Evolutionary conservation across 1,140 invertebrate genomes (phyloP).

Genomic region (Calephelis virginiensis): DNA sequence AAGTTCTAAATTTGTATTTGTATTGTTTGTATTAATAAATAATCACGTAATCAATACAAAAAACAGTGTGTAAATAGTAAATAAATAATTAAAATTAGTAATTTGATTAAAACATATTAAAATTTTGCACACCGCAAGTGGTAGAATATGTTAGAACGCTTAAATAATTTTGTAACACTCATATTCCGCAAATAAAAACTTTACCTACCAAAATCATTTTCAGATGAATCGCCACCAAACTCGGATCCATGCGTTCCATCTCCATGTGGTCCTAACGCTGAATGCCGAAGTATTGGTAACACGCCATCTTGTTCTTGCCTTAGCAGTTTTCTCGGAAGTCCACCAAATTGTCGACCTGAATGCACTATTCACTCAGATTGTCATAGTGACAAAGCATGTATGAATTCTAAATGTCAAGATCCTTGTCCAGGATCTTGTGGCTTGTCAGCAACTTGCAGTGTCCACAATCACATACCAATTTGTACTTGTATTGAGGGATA

Average conservation of each 20-base stretch:
- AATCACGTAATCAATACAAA: no score
- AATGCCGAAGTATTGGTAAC: constrained; percentile 81
- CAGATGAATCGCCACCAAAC: constrained; percentile 50
- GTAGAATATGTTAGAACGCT: no score
- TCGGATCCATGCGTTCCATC: constrained; percentile 82
- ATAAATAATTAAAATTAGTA: no score
- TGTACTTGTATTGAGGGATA: constrained; percentile 84
- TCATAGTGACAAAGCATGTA: constrained; percentile 81
- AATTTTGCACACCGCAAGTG: no score
- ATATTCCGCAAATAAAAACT: no score
- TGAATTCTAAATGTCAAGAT: constrained; percentile 83
- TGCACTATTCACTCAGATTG: constrained; percentile 84
- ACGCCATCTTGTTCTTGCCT: constrained; percentile 83
- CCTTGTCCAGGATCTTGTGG: constrained; percentile 88
- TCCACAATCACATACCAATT: constrained; percentile 82
- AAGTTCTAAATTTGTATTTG: no score
- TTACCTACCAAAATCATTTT: constrained; percentile 72
- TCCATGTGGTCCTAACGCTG: constrained; percentile 85
- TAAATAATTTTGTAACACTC: no score
- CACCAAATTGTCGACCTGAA: constrained; percentile 85
- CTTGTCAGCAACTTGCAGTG: constrained; percentile 80
- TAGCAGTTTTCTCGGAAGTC: constrained; percentile 82
- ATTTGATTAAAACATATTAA: no score
- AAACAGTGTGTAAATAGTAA: no score
- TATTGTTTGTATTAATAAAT: no score